Evolutionary conservation across 2,797 vertebrate genomes (phyloP), one percentile per base, ranked within the genome.

Genomic region (Triplophysa yarkandensis): DNA sequence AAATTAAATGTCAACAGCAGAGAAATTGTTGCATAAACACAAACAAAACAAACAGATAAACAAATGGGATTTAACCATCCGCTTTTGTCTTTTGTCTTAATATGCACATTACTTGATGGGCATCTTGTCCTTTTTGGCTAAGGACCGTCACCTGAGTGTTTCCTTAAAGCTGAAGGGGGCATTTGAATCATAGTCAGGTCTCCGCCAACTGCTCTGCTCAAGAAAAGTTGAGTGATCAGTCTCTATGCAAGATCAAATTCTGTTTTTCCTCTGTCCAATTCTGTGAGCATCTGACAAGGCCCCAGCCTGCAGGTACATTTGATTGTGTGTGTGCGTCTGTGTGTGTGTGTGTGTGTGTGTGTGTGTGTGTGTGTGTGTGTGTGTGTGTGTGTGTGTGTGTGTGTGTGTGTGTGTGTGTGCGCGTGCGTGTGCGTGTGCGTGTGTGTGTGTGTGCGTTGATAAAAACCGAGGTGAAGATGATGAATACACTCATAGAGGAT

Each of bases 211-310:
- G 44, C 65, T 54, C 50, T 28, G 58, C 43, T 72, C 55, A 64
- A 58, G 44, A n/a, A 50, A 77, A 62, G 27, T 58, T 30, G 36
- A 74, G 54, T 68, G 75, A 66, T 77, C 70, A 74, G 73, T 23
- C 61, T 50, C 70, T 74, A 74, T 66, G 60, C 36, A 55, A 74
- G 71, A 77, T 69, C 71, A 74, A 67, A 71, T 66, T 64, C 57
- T 4, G 61, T 74, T 72, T 74, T 60, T 57, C 13, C 77, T 69
- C 74, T 63, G 73, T 84, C 79, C 82, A 81, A 84, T 83, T 88
- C 85, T 81, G 63, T 87, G 74, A 87, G 81, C 79, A 79, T 83
- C 77, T 83, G 71, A 81, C 81, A 84, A 71, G 68, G 77, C 73
- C 82, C 77, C 58, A 78, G 70, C 79, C 78, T 68, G 84, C 81